phyloP scores from a whole-genome alignment of 2,113 vertebrate genomes.

The Ptychochromis oligacanthus region DNA sequence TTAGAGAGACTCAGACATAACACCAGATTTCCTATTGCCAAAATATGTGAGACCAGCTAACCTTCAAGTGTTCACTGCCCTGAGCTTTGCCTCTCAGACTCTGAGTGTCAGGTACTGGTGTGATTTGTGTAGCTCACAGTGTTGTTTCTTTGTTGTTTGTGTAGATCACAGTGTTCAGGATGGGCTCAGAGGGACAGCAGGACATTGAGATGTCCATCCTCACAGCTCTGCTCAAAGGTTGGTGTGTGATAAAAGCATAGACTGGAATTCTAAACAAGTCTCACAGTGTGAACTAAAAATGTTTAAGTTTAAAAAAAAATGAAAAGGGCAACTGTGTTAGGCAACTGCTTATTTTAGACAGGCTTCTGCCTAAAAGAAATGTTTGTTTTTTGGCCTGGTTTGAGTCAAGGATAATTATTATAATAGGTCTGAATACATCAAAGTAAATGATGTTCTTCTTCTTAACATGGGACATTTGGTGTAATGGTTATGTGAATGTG shows the following conservation, averaged over 20 bases:
- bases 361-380: neutral
- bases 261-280: no score
- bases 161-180: constrained; percentile 90
- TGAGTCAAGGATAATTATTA: neutral
- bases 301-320: rapidly evolving
- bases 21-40: neutral
- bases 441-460: neutral
- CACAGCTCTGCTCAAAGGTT: constrained; percentile 96
- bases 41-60: rapidly evolving
- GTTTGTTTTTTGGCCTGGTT: neutral
- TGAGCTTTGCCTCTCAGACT: neutral
- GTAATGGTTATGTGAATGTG: neutral
- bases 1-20: neutral
- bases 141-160: constrained; percentile 22
- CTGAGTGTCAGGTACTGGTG: neutral
- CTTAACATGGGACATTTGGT: neutral
- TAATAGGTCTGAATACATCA: rapidly evolving
- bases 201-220: constrained; percentile 98
- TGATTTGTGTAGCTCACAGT: constrained; percentile 49
- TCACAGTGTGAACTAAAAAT: no score
- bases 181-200: constrained; percentile 93
- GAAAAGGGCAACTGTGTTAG: neutral
- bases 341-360: neutral
- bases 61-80: neutral
- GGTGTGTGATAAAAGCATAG: neutral